Percentiles rank a stretch among this genome's conserved stretches.
These are phyloP conservation scores for Rhagoletis zephyria DNA, from an alignment of 1,140 invertebrate species.

Conservation along the genomic window DNA sequence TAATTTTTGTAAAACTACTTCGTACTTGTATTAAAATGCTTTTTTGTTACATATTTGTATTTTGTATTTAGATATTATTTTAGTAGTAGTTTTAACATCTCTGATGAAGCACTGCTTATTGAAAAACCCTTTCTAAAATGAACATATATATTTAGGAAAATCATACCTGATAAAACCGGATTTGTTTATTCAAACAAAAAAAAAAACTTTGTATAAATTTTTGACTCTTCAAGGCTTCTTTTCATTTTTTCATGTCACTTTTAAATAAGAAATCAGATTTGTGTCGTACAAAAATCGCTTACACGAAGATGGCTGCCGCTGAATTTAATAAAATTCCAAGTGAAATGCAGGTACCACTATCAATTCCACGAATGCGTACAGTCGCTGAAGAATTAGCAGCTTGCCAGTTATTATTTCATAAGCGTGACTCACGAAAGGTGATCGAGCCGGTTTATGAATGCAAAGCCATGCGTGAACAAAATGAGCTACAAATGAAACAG, in stretches of 20 bases:
- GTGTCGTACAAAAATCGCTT: not conserved
- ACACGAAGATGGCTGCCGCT: not conserved
- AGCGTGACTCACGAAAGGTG: not conserved
- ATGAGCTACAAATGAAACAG: not conserved
- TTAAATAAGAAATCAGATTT: not conserved
- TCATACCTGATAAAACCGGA: too few species aligned
- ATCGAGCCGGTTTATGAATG: slow-evolving; percentile 19
- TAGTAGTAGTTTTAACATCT: too few species aligned
- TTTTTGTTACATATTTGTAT: too few species aligned
- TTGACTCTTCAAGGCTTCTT: not conserved
- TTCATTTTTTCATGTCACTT: not conserved
- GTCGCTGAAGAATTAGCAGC: slow-evolving; percentile 2
- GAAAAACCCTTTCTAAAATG: too few species aligned
- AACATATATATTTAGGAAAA: too few species aligned
- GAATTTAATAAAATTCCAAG: not conserved
- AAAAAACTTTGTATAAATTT: too few species aligned
- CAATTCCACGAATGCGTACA: slow-evolving; percentile 1
- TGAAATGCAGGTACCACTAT: not conserved
- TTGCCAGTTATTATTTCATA: slow-evolving; percentile 16
- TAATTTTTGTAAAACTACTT: too few species aligned
- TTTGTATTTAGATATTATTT: too few species aligned
- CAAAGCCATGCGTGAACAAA: not conserved
- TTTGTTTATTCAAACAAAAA: too few species aligned
- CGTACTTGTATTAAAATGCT: too few species aligned
- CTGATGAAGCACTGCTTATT: too few species aligned